Percentiles rank a stretch among this genome's conserved stretches.
Evolutionary conservation across 2,113 vertebrate genomes (phyloP).

Genomic region (Scopus umbretta): DNA sequence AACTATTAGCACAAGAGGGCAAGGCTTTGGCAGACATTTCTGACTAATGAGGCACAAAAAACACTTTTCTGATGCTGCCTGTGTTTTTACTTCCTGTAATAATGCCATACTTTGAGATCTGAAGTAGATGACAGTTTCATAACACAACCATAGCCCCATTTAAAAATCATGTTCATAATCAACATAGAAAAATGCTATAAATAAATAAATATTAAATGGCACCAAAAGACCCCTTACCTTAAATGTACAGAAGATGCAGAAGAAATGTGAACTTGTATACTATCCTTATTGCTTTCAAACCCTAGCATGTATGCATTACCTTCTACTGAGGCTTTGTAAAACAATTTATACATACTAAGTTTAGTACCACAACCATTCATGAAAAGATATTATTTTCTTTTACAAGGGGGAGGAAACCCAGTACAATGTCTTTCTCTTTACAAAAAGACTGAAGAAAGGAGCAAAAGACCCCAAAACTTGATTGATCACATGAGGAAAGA

Average conservation of each 20-base stretch:
- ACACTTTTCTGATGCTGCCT: neutral
- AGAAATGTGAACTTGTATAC: neutral
- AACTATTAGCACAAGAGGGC: neutral
- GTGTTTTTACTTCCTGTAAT: neutral
- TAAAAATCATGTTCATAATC: neutral
- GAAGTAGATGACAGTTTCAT: neutral
- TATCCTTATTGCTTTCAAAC: neutral
- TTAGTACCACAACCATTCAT: neutral
- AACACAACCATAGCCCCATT: neutral
- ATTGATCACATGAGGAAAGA: neutral
- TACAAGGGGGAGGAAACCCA: neutral
- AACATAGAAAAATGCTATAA: neutral
- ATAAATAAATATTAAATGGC: neutral
- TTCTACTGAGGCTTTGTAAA: neutral
- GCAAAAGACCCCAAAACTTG: neutral
- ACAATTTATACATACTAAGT: neutral
- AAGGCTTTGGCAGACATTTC: neutral
- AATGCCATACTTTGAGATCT: neutral
- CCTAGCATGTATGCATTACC: neutral
- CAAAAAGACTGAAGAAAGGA: neutral
- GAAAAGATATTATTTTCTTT: neutral
- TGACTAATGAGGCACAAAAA: conserved; percentile 14
- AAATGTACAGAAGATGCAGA: neutral
- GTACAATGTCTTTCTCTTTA: neutral
- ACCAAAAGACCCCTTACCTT: neutral